Conservation (phyloP, 1,140 invertebrate species). For the Schlechtendalia chinensis region DNA sequence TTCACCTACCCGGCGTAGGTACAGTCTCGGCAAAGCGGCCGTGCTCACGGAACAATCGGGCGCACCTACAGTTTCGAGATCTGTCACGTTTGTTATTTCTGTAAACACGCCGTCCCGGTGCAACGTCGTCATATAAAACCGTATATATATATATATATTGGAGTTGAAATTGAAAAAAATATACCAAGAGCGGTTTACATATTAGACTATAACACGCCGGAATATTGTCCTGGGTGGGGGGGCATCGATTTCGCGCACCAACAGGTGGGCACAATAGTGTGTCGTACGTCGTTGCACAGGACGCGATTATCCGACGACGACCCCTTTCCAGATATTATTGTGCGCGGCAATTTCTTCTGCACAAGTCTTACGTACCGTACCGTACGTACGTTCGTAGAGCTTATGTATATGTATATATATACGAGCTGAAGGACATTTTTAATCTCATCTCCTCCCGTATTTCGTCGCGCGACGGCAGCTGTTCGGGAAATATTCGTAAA, state of each 20-base stretch:
- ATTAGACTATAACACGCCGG: no score
- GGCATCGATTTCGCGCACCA: constrained; percentile 46
- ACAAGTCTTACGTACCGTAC: neutral
- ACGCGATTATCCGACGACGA: constrained; percentile 14
- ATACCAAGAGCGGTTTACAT: neutral
- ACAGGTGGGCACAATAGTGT: constrained; percentile 39
- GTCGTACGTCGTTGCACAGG: neutral
- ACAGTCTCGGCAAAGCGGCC: no score
- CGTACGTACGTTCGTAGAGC: no score
- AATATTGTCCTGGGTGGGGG: no score
- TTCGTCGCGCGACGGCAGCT: constrained; percentile 24
- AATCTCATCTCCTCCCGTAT: neutral
- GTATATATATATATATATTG: neutral
- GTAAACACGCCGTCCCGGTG: constrained; percentile 17
- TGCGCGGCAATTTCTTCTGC: no score
- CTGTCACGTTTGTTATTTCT: constrained; percentile 35
- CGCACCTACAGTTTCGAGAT: constrained; percentile 21
- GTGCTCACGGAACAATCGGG: neutral
- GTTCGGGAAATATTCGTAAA: constrained; percentile 30
- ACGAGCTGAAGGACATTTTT: neutral
- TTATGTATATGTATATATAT: neutral
- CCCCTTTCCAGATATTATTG: constrained; percentile 9
- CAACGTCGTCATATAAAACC: neutral
- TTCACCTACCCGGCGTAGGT: no score
- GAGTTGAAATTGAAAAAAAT: neutral